These are phyloP conservation scores for Lysandra bellargus DNA, from an alignment of 2,888 invertebrate genomes.

Conservation along the genomic window DNA sequence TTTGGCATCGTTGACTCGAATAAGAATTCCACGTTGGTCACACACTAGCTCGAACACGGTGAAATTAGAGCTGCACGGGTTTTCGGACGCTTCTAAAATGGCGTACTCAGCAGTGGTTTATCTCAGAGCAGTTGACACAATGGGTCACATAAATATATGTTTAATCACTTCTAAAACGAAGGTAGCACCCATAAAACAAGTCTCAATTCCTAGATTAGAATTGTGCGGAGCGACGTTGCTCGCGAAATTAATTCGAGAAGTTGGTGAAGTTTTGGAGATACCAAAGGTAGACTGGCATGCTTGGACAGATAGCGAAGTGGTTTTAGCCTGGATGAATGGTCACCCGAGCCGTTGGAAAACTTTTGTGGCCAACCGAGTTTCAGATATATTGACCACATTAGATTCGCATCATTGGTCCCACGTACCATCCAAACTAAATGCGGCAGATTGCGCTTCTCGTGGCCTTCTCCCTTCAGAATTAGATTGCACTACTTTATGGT, in stretches of 20 bases:
- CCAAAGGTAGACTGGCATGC: slow-evolving; percentile 29
- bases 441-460: neutral
- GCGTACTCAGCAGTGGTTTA: slow-evolving; percentile 27
- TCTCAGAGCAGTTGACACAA: slow-evolving; percentile 26
- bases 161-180: slow-evolving; percentile 34
- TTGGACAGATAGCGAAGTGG: slow-evolving; percentile 34
- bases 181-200: slow-evolving; percentile 33
- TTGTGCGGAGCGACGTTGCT: slow-evolving; percentile 30
- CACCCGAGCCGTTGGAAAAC: slow-evolving; percentile 35
- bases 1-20: slow-evolving; percentile 25
- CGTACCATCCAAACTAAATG: slow-evolving; percentile 35
- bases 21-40: slow-evolving; percentile 28
- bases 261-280: slow-evolving; percentile 26
- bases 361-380: slow-evolving; percentile 34
- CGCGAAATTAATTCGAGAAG: slow-evolving; percentile 30
- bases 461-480: slow-evolving; percentile 7
- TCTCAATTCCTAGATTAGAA: slow-evolving; percentile 32
- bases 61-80: slow-evolving; percentile 4
- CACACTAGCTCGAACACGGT: neutral
- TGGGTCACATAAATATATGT: slow-evolving; percentile 21
- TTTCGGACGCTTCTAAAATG: slow-evolving; percentile 5
- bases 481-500: slow-evolving; percentile 32
- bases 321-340: slow-evolving; percentile 34
- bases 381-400: slow-evolving; percentile 39
- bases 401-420: slow-evolving; percentile 41